Conservation (phyloP, 2,113 vertebrate species). For the Dolichallabes microphthalmus region DNA sequence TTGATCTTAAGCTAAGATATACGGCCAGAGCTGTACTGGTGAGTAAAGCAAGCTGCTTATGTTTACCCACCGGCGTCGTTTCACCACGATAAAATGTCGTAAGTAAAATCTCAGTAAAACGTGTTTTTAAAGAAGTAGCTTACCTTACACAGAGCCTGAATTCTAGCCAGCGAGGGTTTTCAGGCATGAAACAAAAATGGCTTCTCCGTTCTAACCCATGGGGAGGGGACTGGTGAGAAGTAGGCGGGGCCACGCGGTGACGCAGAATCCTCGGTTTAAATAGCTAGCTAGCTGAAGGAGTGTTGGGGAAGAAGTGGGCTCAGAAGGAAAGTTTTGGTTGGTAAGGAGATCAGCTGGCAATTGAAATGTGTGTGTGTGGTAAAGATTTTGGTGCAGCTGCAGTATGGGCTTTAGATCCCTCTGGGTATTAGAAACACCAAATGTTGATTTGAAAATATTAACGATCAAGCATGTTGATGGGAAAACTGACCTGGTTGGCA, state of each 20-base stretch:
- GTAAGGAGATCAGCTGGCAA: no score
- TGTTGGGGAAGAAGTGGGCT: no score
- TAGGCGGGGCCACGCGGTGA: background rate
- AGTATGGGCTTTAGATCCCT: no score
- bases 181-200: constrained; percentile 57
- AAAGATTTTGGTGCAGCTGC: no score
- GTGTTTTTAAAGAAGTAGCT: constrained; percentile 3
- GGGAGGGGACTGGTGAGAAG: background rate
- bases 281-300: constrained; percentile 38
- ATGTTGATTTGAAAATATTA: no score
- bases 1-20: constrained; percentile 23
- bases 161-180: constrained; percentile 15
- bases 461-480: no score
- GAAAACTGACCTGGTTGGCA: no score
- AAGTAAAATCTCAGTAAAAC: background rate
- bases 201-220: constrained; percentile 41
- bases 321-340: no score
- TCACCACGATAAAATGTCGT: background rate
- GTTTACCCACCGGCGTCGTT: no score
- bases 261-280: constrained; percentile 3
- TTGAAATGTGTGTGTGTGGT: no score
- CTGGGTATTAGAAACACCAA: no score
- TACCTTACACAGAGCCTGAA: constrained; percentile 45
- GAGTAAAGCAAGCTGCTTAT: background rate
- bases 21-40: background rate